Evolutionary conservation across 2,113 vertebrate species (phyloP), one percentile per base, ranked within the genome.

Genomic region (Periophthalmodon schlosseri): DNA sequence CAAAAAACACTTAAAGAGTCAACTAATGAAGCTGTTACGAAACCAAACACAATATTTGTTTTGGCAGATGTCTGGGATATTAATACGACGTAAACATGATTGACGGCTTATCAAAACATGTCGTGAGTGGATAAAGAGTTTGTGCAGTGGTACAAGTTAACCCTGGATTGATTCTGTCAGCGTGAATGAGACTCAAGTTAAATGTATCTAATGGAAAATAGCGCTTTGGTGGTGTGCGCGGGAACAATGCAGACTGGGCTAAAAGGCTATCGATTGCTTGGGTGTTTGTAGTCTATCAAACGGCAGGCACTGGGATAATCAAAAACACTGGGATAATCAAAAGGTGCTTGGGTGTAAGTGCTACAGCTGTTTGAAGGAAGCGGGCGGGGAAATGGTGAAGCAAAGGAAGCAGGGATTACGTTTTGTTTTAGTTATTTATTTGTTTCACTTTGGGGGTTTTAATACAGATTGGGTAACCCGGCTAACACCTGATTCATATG

Each of bases 181-280:
- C 49, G 16, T 24, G 47, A 68, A 74, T 50, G 77, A 75, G 75
- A 34, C 64, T 13, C 69, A 73, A 68, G 15, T 47, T 34, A 64
- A 78, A 52, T 64, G 5, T 2, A 70, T 73, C 52, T 67, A 46
- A 21, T 10, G 77, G 66, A 77, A 72, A 80, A 76, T 64, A 56
- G 14, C 16, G 0, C 67, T 74, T 84, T 68, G 16, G 67, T 81
- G 85, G 69, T 74, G 74, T 67, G 68, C 44, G 9, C 0, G 44
- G 65, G 56, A 64, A 81, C n/a, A 77, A 68, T 71, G 71, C 60
- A 60, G 73, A 73, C 75, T 83, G 75, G 65, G 46, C 77, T 80
- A 72, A 87, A 84, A 79, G 70, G 50, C 54, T 76, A 88, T 86
- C 82, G 82, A 87, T 87, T 88, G 79, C 76, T 54, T 33, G 78